Evolutionary conservation across 2,113 vertebrate species (phyloP).

Genomic region (Pionites leucogaster): DNA sequence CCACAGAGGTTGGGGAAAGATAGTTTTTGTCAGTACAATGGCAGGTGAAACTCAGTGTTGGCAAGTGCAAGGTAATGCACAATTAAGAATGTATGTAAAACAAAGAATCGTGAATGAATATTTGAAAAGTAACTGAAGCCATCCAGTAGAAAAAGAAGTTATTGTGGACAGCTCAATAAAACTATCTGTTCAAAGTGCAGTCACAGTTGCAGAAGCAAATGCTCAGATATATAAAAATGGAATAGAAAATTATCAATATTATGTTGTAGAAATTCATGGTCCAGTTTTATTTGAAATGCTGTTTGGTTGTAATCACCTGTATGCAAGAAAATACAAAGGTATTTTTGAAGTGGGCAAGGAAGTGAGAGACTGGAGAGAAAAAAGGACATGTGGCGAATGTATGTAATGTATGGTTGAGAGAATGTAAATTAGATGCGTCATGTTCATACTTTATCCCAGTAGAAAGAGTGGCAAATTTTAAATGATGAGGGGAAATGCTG

Average conservation of each 20-base stretch:
- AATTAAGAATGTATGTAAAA: background rate
- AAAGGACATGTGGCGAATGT: background rate
- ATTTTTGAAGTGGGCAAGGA: background rate
- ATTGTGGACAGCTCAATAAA: slow-evolving; percentile 72
- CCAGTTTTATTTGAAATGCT: background rate
- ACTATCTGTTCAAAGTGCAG: background rate
- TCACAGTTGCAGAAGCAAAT: slow-evolving; percentile 17
- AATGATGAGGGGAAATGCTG: background rate
- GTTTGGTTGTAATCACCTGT: background rate
- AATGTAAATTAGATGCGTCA: slow-evolving; percentile 34
- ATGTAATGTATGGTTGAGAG: background rate
- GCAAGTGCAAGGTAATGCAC: background rate
- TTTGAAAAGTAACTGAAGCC: background rate
- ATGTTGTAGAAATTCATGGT: background rate
- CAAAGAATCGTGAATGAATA: background rate
- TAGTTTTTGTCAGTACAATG: background rate
- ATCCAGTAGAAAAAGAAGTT: slow-evolving; percentile 3
- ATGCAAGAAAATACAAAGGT: background rate
- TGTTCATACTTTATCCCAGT: background rate
- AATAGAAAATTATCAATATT: background rate
- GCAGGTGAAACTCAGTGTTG: slow-evolving; percentile 2
- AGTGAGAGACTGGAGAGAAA: background rate
- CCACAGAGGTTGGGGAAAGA: background rate
- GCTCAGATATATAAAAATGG: background rate
- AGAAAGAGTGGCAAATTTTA: background rate